Evolutionary conservation across 1,140 invertebrate species (phyloP), one percentile per base, ranked within the genome.

Genomic region (Hypsibius dujardini): DNA sequence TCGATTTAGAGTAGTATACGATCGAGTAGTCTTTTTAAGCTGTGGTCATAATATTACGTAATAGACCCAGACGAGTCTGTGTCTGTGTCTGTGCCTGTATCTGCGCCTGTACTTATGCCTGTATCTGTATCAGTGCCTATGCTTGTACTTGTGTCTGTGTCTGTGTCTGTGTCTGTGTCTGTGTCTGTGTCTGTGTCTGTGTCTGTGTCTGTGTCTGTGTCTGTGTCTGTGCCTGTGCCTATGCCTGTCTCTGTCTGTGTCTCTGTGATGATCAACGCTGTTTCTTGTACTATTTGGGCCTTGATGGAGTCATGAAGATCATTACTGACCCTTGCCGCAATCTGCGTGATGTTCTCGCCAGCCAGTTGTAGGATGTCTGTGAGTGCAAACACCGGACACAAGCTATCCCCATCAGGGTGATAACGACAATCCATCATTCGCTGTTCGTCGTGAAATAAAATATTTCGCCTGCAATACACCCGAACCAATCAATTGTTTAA

Each of bases 351-450:
- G 42, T 42, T 67, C 42, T 67, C 62, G 42, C 45, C 45, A 28
- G 62, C 71, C 7, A 70, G 12, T n/a, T 42, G 42, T 2, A 72
- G 28, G 15, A 73, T 73, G 60, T 73, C 45, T 3, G 46, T 50
- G 7, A 73, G 40, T 42, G 12, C 1, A 28, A 69, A 73, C 12
- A 69, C 15, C 45, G 71, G 47, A 70, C 72, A 72, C 15, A 7
- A 73, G 7, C 47, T 47, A 69, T 73, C 70, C 15, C 7, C 14
- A 47, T 15, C 42, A 28, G 42, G 47, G 71, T 73, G 15, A 28
- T 50, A 73, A 45, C 46, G 47, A 69, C 71, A 73, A 45, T 56
- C n/a, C n/a, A 56, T 7, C 50, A 12, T 56, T n/a, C 7, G n/a
- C 7, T 56, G n/a, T n/a, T 56, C n/a, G 50, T 56, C 50, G 50